Evolutionary conservation across 2,797 vertebrate genomes (phyloP), one percentile per base, ranked within the genome.

Genomic region (Hoplostethus mediterraneus): DNA sequence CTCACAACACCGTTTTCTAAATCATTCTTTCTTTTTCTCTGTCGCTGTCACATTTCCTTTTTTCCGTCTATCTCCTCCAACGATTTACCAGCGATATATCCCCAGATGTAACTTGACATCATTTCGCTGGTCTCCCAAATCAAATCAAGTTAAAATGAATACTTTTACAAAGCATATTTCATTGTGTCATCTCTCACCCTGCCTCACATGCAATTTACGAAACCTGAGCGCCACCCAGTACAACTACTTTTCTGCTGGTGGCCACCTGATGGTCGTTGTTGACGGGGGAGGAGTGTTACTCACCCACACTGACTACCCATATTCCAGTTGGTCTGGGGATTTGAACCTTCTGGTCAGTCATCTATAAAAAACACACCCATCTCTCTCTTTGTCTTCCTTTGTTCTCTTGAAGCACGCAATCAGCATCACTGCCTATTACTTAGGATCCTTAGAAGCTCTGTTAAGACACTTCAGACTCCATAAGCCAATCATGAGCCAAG

Each of bases 401-500:
- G 16, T 63, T 16, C 36, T 11, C 14, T 36, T 16, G 30, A 49
- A 31, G 33, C 6, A 83, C 51, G 45, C 67, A 88, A 79, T 76
- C 66, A 80, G 60, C 63, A 10, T 36, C 52, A 5, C 52, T 61
- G 56, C 31, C 51, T 54, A 30, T 77, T 57, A 64, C 67, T 60
- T 40, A 33, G 69, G 61, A 45, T 25, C 12, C 78, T 87, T 49
- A 82, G 40, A 76, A 83, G 71, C 80, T 62, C 44, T 67, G 31
- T 58, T 51, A 48, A 77, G 44, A 56, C 79, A 66, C 87, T 89
- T 58, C 13, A 83, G 49, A 52, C 42, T 25, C 71, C 2, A 6
- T 1, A 4, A 70, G 40, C 80, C 77, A 89, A 90, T 90, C 82
- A 71, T 4, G 0, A n/a, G 63, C 55, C 70, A 77, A 65, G 48